Base-by-base conservation (phyloP, 1,140 invertebrate genomes). In the Aethina tumida region DNA sequence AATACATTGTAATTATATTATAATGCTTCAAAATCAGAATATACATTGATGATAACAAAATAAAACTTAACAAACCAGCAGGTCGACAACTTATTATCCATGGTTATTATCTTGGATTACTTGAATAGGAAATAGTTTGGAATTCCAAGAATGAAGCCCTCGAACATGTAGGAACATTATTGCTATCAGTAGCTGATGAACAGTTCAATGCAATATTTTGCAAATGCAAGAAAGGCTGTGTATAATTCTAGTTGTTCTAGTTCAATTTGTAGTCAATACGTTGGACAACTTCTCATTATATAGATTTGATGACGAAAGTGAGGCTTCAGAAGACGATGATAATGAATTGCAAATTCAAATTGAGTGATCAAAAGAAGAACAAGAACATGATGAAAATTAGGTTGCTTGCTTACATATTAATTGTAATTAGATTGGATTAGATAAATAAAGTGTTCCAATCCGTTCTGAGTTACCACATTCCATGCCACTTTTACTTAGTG, bases 91-190 rank as follows among this genome's bases (percentile, higher is more conserved):
- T 58, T 46, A 36, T 58, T 28, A 54, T 58, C 30, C 52, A 60
- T 44, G 58, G 62, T 6, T 65, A 63, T 31, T 60, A 59, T 34
- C 55, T n/a, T n/a, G 63, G 34, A 41, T 65, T 51, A 53, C 50
- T 21, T 63, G 63, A 59, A 41, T 59, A 51, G 56, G 55, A 33
- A 48, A 60, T 9, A 35, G 62, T 28, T 50, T 60, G 38, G 44
- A 57, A 49, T 58, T 58, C 30, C 46, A 56, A 47, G 45, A 52
- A 47, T 64, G 58, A 55, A 56, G 54, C 22, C 19, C 37, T 64
- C 41, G 41, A 56, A 38, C 60, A 59, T 35, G 55, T 56, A 20
- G 41, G 17, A 41, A 55, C 45, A 12, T 36, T 46, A 39, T 42
- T 50, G 31, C 47, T 43, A 33, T 42, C 54, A 43, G 60, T 53